Percentiles rank a stretch among this genome's conserved stretches.
Evolutionary conservation across 2,113 vertebrate genomes (phyloP).

Genomic region (Mesitornis unicolor): DNA sequence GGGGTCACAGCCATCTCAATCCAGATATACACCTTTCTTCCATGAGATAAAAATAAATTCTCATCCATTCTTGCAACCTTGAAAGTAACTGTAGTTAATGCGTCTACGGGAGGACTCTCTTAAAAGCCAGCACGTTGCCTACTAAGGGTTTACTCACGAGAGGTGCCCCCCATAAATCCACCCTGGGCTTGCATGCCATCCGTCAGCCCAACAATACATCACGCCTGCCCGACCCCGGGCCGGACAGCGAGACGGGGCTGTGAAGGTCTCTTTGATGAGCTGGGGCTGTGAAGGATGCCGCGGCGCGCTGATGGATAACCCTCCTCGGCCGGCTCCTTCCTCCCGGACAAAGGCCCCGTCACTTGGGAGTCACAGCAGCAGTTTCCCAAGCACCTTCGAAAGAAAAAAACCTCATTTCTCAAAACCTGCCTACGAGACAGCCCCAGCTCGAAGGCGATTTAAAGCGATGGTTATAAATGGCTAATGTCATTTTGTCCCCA

Average conservation of each 20-base stretch:
- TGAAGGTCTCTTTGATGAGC: conserved; percentile 53
- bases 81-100: rapidly evolving
- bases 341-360: conserved; percentile 47
- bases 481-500: background rate
- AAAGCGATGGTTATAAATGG: conserved; percentile 18
- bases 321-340: conserved; percentile 1
- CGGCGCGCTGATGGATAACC: conserved; percentile 27
- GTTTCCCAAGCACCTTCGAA: conserved; percentile 69
- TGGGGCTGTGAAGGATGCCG: conserved; percentile 12
- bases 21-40: background rate
- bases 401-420: conserved; percentile 40
- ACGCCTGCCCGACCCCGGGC: background rate
- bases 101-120: background rate
- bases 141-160: conserved; percentile 56
- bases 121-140: conserved; percentile 46
- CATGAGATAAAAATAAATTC: rapidly evolving
- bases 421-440: background rate
- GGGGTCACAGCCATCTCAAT: background rate
- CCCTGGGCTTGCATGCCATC: background rate
- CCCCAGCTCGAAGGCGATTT: background rate
- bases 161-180: conserved; percentile 59
- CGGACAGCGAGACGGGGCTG: conserved; percentile 33
- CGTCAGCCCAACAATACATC: conserved; percentile 24
- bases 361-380: conserved; percentile 22
- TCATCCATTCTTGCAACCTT: background rate